A percentile compares a stretch with the other conserved stretches of the same genome.
phyloP scores from a whole-genome alignment of 2,797 vertebrate genomes.

The Coccyzus lansbergi region DNA sequence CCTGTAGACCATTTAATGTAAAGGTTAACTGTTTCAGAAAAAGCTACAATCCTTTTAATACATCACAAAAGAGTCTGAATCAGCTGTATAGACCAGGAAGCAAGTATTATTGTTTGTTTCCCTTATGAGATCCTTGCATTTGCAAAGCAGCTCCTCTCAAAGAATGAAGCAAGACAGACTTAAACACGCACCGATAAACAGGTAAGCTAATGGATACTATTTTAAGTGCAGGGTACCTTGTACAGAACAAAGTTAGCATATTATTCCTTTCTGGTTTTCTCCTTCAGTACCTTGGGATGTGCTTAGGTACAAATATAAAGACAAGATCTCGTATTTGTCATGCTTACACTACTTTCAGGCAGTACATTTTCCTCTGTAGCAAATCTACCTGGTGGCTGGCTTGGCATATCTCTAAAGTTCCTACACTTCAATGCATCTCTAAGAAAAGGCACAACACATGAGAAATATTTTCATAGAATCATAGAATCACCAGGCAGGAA shows the following conservation, averaged over 20 bases:
- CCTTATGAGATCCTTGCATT: not conserved
- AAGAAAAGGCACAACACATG: not conserved
- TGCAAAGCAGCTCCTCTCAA: not conserved
- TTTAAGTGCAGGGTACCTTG: not conserved
- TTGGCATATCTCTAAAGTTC: not conserved
- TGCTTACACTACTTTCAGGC: not conserved
- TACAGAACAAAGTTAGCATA: not conserved
- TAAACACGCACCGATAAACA: not conserved
- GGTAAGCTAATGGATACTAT: not conserved
- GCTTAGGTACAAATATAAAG: not conserved
- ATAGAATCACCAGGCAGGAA: too few relatives aligned
- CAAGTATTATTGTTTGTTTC: not conserved
- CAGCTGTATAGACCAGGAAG: not conserved
- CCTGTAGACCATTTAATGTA: accelerated
- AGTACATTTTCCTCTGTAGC: not conserved
- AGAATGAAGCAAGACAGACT: not conserved
- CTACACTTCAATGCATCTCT: not conserved
- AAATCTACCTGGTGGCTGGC: not conserved
- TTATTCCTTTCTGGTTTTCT: not conserved
- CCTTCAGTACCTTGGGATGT: not conserved
- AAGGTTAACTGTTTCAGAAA: not conserved
- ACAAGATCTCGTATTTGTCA: not conserved
- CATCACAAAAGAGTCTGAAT: not conserved
- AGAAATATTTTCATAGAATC: not conserved
- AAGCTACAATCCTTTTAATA: not conserved